Evolutionary conservation across 2,113 vertebrate genomes (phyloP).

Genomic region (Carassius auratus): DNA sequence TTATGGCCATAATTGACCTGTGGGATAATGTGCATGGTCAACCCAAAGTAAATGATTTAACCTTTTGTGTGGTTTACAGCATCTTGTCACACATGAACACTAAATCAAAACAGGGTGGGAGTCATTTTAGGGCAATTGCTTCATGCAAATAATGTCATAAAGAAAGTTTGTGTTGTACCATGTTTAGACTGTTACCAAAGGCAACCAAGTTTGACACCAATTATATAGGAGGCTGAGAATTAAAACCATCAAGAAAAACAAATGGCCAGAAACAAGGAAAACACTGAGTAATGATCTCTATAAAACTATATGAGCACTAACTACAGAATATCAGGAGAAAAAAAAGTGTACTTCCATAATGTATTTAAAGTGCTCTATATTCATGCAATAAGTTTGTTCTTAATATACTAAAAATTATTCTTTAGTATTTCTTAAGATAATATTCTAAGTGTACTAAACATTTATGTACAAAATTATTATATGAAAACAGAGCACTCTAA

Average conservation of each 20-base stretch:
- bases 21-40: neutral
- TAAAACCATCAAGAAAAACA: neutral
- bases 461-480: no score
- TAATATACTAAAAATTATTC: no score
- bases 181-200: slow-evolving; percentile 27
- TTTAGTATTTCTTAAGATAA: no score
- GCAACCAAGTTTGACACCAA: neutral
- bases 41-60: slow-evolving; percentile 20
- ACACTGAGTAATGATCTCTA: neutral
- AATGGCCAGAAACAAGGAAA: neutral
- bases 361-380: no score
- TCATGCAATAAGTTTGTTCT: no score
- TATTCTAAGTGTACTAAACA: no score
- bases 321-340: neutral
- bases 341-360: neutral
- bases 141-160: slow-evolving; percentile 13
- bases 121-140: neutral
- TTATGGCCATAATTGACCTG: slow-evolving; percentile 14
- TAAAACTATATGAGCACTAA: neutral
- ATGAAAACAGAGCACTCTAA: no score
- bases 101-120: neutral
- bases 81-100: neutral
- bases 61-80: neutral
- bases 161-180: neutral
- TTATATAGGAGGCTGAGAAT: neutral